Base-by-base conservation (phyloP, 2,113 vertebrate genomes). In the Clupea harengus region DNA sequence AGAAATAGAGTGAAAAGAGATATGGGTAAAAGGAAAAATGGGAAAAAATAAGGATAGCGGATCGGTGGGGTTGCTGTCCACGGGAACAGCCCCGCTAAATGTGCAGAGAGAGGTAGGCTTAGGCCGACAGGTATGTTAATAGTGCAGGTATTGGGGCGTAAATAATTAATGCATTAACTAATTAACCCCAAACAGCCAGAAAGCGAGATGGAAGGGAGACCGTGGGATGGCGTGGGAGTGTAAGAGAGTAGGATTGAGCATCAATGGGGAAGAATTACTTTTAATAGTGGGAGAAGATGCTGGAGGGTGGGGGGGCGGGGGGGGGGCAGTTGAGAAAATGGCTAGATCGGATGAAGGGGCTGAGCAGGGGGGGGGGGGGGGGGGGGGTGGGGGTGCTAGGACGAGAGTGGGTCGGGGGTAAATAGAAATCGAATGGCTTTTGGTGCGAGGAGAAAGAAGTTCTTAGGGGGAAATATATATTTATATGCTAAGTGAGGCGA, bases 91-190 rank as follows among this genome's bases (percentile, higher is more conserved):
- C 87, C 84, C 88, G 32, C 25, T 82, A 52, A 87, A 50, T 88
- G 87, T 85, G 90, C 84, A 84, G 84, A 84, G 91, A 90, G 64
- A 83, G 91, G 90, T 89, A 88, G 88, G 60, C 81, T 84, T 85
- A 86, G 88, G 86, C 88, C 89, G 88, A 90, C 91, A 88, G 88
- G 20, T 89, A 88, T 92, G 92, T 93, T 94, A 93, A 94, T 94
- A 87, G 90, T 89, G 93, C 92, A 94, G 93, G 94, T 95, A 94
- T 93, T 92, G 92, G 94, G 93, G 93, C 93, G 93, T 93, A 92
- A 93, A 95, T 95, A 95, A 95, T 94, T 92, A 95, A 95, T 94
- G 93, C 94, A 94, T 95, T 92, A 92, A 93, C 92, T 94, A 95
- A 95, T 95, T 94, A 94, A 93, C 95, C 92, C 91, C 92, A 93